A percentile compares a stretch with the other conserved stretches of the same genome.
Evolutionary conservation across 2,797 vertebrate species (phyloP).

Genomic region (Pseudochirops corinnae): DNA sequence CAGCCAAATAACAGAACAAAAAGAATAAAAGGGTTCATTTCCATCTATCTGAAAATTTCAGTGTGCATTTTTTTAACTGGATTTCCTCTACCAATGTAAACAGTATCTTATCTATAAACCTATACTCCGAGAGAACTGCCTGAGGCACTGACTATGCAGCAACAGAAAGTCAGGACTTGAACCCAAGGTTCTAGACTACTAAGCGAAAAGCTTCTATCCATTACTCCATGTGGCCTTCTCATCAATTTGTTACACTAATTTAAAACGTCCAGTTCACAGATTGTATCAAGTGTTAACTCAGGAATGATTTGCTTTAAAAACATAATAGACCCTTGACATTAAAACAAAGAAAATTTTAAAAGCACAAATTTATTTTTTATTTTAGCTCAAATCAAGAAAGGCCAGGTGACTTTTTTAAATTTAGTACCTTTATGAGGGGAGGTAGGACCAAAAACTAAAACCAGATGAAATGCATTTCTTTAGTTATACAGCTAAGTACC

Average conservation of each 20-base stretch:
- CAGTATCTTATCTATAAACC: not conserved
- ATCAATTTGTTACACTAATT: constrained; percentile 30
- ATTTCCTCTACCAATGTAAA: not conserved
- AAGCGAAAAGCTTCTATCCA: not conserved
- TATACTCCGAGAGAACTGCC: not conserved
- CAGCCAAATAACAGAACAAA: not conserved
- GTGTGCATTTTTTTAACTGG: not conserved
- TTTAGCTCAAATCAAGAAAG: constrained; percentile 26
- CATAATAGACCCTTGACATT: not conserved
- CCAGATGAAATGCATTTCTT: constrained; percentile 20
- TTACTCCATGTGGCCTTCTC: not conserved
- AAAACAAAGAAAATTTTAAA: constrained; percentile 18
- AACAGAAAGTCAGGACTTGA: not conserved
- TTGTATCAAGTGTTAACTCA: not conserved
- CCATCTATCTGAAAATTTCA: not conserved
- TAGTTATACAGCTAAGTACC: constrained; percentile 10
- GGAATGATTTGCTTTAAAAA: constrained; percentile 31
- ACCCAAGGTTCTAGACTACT: not conserved
- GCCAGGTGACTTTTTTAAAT: constrained; percentile 29
- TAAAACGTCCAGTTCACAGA: constrained; percentile 31
- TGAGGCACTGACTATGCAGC: not conserved
- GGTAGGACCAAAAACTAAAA: constrained; percentile 31
- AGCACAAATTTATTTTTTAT: constrained; percentile 12
- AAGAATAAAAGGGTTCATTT: not conserved
- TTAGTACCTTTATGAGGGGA: not conserved